Conservation (phyloP, 2,888 invertebrate genomes). For the Cheilosia scutellata region DNA sequence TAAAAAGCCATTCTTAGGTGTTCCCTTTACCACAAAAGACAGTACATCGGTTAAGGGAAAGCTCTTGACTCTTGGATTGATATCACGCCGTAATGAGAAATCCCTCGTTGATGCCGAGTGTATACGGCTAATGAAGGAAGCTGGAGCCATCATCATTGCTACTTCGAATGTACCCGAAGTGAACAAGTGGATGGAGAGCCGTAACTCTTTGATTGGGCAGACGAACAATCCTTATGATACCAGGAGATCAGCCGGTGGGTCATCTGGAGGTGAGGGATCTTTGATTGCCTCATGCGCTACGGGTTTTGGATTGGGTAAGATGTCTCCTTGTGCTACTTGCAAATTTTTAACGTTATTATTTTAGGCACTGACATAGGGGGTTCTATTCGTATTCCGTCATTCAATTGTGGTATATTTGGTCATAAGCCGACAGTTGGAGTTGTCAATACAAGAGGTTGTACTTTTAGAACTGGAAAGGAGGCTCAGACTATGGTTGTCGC, state of each 20-base stretch:
- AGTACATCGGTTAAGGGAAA: conserved; percentile 91
- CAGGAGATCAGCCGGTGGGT: conserved; percentile 94
- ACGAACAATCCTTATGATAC: conserved; percentile 96
- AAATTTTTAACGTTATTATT: not conserved
- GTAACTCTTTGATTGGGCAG: conserved; percentile 94
- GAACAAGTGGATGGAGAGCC: conserved; percentile 95
- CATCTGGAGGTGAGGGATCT: conserved; percentile 94
- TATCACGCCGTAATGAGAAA: conserved; percentile 86
- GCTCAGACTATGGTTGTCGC: conserved; percentile 91
- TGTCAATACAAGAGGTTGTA: conserved; percentile 87
- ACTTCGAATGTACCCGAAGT: conserved; percentile 97
- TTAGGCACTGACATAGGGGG: conserved; percentile 97
- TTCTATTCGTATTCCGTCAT: conserved; percentile 94
- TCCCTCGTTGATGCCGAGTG: conserved; percentile 92
- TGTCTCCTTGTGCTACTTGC: not conserved
- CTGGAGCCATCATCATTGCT: conserved; percentile 94
- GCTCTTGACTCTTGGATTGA: conserved; percentile 88
- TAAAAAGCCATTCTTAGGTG: conserved; percentile 92
- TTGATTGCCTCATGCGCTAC: conserved; percentile 91
- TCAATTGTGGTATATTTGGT: conserved; percentile 94
- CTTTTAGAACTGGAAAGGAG: conserved; percentile 88
- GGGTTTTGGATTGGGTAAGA: conserved; percentile 91
- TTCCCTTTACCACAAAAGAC: conserved; percentile 97
- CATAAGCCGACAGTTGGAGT: conserved; percentile 89
- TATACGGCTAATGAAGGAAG: conserved; percentile 88